Conservation (phyloP, 2,888 invertebrate species). For the Rapana venosa region DNA sequence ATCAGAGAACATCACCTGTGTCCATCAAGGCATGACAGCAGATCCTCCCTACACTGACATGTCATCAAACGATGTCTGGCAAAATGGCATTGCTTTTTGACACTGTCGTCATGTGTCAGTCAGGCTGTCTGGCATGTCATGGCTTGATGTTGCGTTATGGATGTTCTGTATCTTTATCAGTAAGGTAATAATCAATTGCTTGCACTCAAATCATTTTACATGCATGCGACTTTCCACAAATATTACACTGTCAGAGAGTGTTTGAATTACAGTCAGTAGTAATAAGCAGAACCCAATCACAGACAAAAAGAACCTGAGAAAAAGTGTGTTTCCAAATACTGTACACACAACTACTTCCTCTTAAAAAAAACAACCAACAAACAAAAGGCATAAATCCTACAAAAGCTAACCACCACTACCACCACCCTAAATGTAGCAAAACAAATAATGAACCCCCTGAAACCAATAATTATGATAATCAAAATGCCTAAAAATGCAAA, state of each 20-base stretch:
- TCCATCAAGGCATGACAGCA: slow-evolving; percentile 25
- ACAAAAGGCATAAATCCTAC: too few relatives aligned
- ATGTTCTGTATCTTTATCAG: not conserved
- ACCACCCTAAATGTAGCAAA: too few relatives aligned
- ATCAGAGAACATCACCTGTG: not conserved
- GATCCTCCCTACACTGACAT: not conserved
- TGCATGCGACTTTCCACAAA: not conserved
- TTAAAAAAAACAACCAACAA: too few relatives aligned
- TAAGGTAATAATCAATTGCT: too few relatives aligned
- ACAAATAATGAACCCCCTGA: too few relatives aligned
- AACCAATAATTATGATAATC: too few relatives aligned
- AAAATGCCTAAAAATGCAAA: too few relatives aligned
- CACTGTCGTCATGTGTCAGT: slow-evolving; percentile 28
- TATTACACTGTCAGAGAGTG: not conserved
- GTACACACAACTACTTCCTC: too few relatives aligned
- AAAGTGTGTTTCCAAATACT: too few relatives aligned
- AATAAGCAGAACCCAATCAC: not conserved
- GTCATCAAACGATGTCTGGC: slow-evolving; percentile 26
- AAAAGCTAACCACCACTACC: too few relatives aligned
- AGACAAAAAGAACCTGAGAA: not conserved
- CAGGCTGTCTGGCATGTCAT: slow-evolving; percentile 10
- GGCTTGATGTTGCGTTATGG: not conserved
- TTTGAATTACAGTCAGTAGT: not conserved
- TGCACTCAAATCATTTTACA: too few relatives aligned
- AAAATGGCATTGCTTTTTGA: not conserved